Base-by-base conservation (phyloP, 2,888 invertebrate species). In the Drosophila pseudotalamancana region DNA sequence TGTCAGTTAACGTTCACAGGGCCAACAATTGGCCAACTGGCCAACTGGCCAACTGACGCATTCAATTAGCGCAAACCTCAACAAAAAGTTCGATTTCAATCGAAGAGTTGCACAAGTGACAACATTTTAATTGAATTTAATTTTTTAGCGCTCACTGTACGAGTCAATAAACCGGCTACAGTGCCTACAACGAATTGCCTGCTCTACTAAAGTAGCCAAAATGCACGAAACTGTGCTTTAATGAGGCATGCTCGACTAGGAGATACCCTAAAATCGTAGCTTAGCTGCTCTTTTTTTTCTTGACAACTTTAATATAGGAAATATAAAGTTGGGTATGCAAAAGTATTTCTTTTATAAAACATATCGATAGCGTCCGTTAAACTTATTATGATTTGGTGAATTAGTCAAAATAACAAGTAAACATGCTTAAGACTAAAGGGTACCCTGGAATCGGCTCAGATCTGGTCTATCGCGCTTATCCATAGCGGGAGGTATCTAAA, bases 71-170 rank as follows among this genome's bases (percentile, higher is more conserved):
- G 19, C 54, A 51, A 19, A 61, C 57, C 72, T 75, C 70, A 61
- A 78, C 69, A 72, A 74, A 72, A 64, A 61, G 55, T 63, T n/a
- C 51, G 57, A 25, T 45, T 37, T 39, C 31, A 46, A 48, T 72
- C 57, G 72, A 19, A 34, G 48, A 50, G 31, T 42, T 59, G 66
- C 61, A 45, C 37, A 62, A 70, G 74, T 84, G 82, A 72, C 82
- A 81, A 65, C 32, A 43, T 66, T 72, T 71, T 78, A 76, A 79
- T 84, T 76, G 73, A 45, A 39, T 59, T 29, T 32, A 21, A 76
- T 72, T 76, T 82, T 74, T 68, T 54, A 51, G 59, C 25, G 40
- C 40, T 49, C 56, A 70, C 59, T 60, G 51, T 59, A 35, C 6
- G 23, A 8, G 12, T 8, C 29, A 27, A 19, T 8, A 56, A 82